These are phyloP conservation scores for Nomada fabriciana DNA, from an alignment of 2,888 invertebrate species.

Conservation along the genomic window DNA sequence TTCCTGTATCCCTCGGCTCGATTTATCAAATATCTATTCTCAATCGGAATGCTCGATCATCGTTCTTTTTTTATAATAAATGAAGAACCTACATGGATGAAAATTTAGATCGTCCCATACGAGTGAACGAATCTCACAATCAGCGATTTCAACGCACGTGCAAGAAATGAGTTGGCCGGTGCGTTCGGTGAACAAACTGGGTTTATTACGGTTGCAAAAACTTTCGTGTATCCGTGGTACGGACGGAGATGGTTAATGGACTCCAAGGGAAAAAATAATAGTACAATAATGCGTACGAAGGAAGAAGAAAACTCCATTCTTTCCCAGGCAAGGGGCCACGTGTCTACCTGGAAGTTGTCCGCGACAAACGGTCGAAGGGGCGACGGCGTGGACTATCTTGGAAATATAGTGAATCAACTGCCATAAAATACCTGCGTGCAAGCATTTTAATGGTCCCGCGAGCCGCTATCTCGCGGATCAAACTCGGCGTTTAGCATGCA, in stretches of 20 bases:
- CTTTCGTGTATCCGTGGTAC: background rate
- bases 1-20: too few species aligned
- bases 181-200: background rate
- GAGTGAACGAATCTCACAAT: background rate
- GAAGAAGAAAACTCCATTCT: background rate
- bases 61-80: too few species aligned
- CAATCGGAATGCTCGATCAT: too few species aligned
- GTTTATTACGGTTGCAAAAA: background rate
- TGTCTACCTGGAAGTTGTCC: constrained; percentile 24
- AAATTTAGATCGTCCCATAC: background rate
- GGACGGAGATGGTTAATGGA: background rate
- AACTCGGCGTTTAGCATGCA: constrained; percentile 60
- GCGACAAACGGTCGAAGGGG: constrained; percentile 18
- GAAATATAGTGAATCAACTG: constrained; percentile 56
- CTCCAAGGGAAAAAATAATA: background rate
- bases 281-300: background rate
- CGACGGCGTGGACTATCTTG: constrained; percentile 29
- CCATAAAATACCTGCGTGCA: constrained; percentile 70
- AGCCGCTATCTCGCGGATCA: constrained; percentile 54
- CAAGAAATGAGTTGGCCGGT: background rate
- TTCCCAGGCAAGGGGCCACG: constrained; percentile 10
- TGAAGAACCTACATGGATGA: too few species aligned
- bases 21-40: too few species aligned
- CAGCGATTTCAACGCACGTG: constrained; percentile 14
- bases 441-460: constrained; percentile 67